Evolutionary conservation across 2,888 invertebrate species (phyloP).

Genomic region (Cancer borealis): DNA sequence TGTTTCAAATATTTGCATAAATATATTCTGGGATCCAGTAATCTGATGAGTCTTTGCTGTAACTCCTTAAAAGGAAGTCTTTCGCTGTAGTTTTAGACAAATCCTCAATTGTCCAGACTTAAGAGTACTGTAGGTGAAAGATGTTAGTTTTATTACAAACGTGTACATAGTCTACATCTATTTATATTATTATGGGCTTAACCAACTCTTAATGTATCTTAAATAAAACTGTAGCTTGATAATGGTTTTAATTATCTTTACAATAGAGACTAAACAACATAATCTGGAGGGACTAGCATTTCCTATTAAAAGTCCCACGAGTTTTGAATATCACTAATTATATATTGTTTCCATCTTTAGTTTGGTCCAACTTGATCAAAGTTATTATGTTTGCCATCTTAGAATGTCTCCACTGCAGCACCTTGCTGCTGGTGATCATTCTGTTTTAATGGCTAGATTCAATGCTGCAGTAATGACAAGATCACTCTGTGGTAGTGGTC

Average conservation of each 20-base stretch:
- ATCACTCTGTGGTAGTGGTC: too few species aligned
- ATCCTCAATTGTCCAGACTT: conserved; percentile 67
- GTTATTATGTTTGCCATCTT: too few species aligned
- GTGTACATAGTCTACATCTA: conserved; percentile 70
- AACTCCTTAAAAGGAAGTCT: conserved; percentile 70
- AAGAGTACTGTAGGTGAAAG: conserved; percentile 54
- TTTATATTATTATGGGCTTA: conserved; percentile 73
- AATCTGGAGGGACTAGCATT: neutral
- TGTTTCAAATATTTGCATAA: neutral
- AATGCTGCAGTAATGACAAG: too few species aligned
- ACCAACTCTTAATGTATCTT: conserved; percentile 73
- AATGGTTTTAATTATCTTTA: neutral
- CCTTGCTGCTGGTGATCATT: too few species aligned
- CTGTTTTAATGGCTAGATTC: too few species aligned
- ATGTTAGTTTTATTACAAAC: conserved; percentile 74
- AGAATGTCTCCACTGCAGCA: too few species aligned
- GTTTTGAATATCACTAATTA: too few species aligned
- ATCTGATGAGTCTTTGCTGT: conserved; percentile 63
- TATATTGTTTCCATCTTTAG: too few species aligned
- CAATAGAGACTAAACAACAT: neutral
- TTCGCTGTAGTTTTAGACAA: conserved; percentile 68
- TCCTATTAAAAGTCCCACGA: too few species aligned
- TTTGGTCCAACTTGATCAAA: too few species aligned
- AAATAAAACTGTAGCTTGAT: conserved; percentile 68
- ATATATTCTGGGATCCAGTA: neutral